Evolutionary conservation across 2,888 invertebrate species (phyloP), one percentile per base, ranked within the genome.

Genomic region (Chirona hameri): DNA sequence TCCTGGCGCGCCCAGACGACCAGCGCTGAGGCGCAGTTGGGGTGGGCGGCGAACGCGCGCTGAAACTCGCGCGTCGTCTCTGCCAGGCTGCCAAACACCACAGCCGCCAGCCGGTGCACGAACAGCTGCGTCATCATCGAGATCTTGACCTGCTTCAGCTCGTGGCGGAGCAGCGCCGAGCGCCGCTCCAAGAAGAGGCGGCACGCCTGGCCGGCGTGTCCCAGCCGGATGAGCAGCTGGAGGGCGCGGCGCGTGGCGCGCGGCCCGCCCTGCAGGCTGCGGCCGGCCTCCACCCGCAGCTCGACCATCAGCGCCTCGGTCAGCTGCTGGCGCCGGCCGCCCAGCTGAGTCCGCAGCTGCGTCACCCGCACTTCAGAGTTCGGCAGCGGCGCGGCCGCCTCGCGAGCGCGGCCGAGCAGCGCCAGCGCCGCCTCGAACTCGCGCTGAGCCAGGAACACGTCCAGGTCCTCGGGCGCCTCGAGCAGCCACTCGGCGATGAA

Each of bases 381-480:
- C 7, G 21, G 5, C 81, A 81, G 57, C 18, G 81, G 4, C 29
- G 55, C 31, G 52, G 21, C 4, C 18, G 15, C 24, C 39, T 85
- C 84, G 15, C 85, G 84, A 87, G 89, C 88, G 86, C 92, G 92
- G 85, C 94, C 93, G 85, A 98, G 91, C 24, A 97, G 89, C 85
- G 92, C 91, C 85, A 96, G 93, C 0, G 97, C 97, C 87, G 95
- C 95, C 88, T 97, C 96, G 87, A 98, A 98, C 88, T 98, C 96
- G 86, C 98, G 91, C 88, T 98, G 97, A 0, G 98, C 98, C 85
- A 98, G 95, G 86, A 94, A 92, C 24, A 98, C 97, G 90, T 99
- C 97, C 82, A 99, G 90, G 88, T 98, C 98, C 88, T 98, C 98
- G 0, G 95, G 93, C 7, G 95, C 93, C 88, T 98, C 97, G 83